Evolutionary conservation across 2,888 invertebrate species (phyloP).

Genomic region (Drosophila meridionalis): DNA sequence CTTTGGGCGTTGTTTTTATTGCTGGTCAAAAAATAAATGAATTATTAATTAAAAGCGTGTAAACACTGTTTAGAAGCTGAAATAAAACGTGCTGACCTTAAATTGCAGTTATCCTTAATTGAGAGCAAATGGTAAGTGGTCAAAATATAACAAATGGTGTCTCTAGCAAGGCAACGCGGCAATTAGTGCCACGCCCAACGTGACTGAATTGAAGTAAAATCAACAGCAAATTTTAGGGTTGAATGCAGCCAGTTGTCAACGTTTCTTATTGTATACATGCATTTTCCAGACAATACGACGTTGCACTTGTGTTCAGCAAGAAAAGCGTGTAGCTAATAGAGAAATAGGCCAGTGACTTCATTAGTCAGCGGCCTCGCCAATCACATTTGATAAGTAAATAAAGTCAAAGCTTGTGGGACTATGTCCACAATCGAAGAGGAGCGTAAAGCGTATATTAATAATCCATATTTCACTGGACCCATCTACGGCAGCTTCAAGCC

Average conservation of each 20-base stretch:
- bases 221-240: conserved; percentile 33
- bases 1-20: conserved; percentile 76
- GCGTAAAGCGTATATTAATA: conserved; percentile 87
- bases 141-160: background rate
- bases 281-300: conserved; percentile 45
- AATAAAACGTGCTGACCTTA: conserved; percentile 33
- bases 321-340: conserved; percentile 28
- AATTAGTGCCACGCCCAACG: conserved; percentile 66
- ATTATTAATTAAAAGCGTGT: conserved; percentile 4
- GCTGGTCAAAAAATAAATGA: conserved; percentile 12
- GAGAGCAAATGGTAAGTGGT: conserved; percentile 64
- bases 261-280: conserved; percentile 31
- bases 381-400: conserved; percentile 36
- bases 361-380: conserved; percentile 32
- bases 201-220: conserved; percentile 20
- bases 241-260: conserved; percentile 30
- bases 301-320: conserved; percentile 31
- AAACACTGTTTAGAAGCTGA: conserved; percentile 10
- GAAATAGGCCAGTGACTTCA: conserved; percentile 45
- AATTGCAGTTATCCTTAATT: conserved; percentile 19
- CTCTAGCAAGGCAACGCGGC: conserved; percentile 33
- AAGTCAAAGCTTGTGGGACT: conserved; percentile 61
- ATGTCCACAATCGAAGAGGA: conserved; percentile 89
- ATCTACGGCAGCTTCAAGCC: conserved; percentile 91
- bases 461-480: conserved; percentile 87